Percentiles rank a stretch among this genome's conserved stretches.
Conservation (phyloP, 1,140 invertebrate genomes). For the Camponotus pennsylvanicus region DNA sequence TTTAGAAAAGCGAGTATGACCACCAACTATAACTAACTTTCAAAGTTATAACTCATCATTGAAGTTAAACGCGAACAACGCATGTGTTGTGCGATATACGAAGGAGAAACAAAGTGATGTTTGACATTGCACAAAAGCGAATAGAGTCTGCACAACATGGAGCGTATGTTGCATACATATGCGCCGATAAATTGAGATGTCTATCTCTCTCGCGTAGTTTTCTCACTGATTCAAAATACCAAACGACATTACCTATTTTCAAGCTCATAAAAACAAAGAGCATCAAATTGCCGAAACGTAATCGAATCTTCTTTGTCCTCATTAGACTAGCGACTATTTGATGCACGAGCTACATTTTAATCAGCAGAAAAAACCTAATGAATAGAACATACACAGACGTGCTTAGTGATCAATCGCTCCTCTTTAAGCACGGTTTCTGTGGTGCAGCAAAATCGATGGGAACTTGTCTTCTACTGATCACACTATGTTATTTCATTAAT, state of each 20-base stretch:
- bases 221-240: neutral
- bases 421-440: conserved; percentile 13
- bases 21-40: neutral
- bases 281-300: neutral
- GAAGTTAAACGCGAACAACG: neutral
- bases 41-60: conserved; percentile 37
- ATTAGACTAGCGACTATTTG: too few species aligned
- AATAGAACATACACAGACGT: neutral
- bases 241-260: neutral
- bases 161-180: neutral
- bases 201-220: neutral
- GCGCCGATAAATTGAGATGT: neutral
- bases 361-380: neutral
- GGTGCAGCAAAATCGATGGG: neutral
- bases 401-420: conserved; percentile 27
- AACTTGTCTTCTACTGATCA: neutral
- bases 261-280: neutral
- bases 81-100: too few species aligned
- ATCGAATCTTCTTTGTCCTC: neutral
- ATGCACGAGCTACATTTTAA: neutral
- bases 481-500: conserved; percentile 3
- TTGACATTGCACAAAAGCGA: conserved; percentile 22
- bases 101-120: conserved; percentile 10
- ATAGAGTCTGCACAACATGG: neutral
- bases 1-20: conserved; percentile 1